Evolutionary conservation across 2,797 vertebrate species (phyloP).

Genomic region (Salarias fasciatus): DNA sequence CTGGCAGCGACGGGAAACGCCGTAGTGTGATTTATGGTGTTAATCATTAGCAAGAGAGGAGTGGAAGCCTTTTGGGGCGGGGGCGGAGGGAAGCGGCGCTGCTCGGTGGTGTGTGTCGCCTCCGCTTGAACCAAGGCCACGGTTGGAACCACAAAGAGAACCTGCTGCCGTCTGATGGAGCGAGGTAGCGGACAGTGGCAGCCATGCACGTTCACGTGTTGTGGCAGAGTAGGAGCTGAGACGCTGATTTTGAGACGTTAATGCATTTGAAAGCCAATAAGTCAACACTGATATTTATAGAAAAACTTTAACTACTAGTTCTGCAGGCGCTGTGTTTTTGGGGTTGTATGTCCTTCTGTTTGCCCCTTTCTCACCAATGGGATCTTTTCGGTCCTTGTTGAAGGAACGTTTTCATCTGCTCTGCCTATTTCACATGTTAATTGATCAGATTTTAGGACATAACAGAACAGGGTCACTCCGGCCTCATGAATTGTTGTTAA

Average conservation of each 20-base stretch:
- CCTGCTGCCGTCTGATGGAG: conserved; percentile 26
- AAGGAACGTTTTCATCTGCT: no score
- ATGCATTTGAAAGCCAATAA: conserved; percentile 2
- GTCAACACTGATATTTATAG: neutral
- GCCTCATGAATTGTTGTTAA: no score
- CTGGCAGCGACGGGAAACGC: conserved; percentile 47
- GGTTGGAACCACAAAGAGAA: conserved; percentile 34
- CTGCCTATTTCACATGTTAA: no score
- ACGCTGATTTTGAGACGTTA: neutral
- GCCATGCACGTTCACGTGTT: neutral
- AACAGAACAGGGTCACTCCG: no score
- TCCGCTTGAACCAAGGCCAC: conserved; percentile 41
- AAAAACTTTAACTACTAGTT: no score
- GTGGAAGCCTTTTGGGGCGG: conserved; percentile 34
- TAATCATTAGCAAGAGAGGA: conserved; percentile 66
- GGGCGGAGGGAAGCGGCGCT: conserved; percentile 39
- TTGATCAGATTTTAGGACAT: no score
- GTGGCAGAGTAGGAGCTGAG: neutral
- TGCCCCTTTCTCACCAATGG: no score
- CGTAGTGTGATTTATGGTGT: conserved; percentile 67
- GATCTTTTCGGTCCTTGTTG: no score
- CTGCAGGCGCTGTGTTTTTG: no score
- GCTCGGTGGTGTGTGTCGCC: conserved; percentile 62
- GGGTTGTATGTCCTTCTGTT: no score
- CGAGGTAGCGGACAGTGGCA: conserved; percentile 22